Evolutionary conservation across 2,888 invertebrate species (phyloP).

Genomic region (Drosophila anceps): DNA sequence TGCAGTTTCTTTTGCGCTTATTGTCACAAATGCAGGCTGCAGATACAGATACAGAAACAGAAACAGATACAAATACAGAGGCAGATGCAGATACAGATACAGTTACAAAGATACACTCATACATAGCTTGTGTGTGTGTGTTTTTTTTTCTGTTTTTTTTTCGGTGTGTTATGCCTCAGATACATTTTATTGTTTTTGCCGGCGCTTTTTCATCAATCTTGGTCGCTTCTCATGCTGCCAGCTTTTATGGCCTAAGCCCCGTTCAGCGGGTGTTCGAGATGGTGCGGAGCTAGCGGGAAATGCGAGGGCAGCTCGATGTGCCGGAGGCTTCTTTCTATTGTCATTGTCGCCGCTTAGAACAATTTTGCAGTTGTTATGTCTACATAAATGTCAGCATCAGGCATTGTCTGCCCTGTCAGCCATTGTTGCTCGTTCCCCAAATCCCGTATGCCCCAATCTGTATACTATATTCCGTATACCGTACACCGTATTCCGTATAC

Average conservation of each 20-base stretch:
- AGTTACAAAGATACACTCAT: slow-evolving; percentile 15
- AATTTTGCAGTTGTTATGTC: slow-evolving; percentile 66
- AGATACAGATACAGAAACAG: slow-evolving; percentile 42
- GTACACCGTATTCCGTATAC: slow-evolving; percentile 23
- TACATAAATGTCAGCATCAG: slow-evolving; percentile 79
- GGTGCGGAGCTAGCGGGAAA: no score
- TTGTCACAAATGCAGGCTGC: slow-evolving; percentile 60
- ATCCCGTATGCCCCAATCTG: slow-evolving; percentile 35
- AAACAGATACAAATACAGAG: slow-evolving; percentile 15
- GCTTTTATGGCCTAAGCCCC: slow-evolving; percentile 49
- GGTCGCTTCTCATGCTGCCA: slow-evolving; percentile 60
- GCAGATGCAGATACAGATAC: slow-evolving; percentile 19
- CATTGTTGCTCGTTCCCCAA: slow-evolving; percentile 46
- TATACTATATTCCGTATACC: slow-evolving; percentile 29
- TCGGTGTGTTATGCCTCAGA: slow-evolving; percentile 42
- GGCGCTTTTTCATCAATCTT: slow-evolving; percentile 77
- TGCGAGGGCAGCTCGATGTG: not conserved
- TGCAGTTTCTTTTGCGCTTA: slow-evolving; percentile 54
- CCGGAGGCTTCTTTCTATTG: slow-evolving; percentile 40
- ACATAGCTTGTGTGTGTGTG: not conserved
- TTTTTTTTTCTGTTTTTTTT: slow-evolving; percentile 2
- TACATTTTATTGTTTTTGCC: slow-evolving; percentile 75
- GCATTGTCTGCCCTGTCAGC: slow-evolving; percentile 67
- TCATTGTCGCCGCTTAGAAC: slow-evolving; percentile 58
- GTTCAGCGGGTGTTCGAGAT: slow-evolving; percentile 6